Conservation (phyloP, 2,888 invertebrate species). For the Punctoribates punctum region DNA sequence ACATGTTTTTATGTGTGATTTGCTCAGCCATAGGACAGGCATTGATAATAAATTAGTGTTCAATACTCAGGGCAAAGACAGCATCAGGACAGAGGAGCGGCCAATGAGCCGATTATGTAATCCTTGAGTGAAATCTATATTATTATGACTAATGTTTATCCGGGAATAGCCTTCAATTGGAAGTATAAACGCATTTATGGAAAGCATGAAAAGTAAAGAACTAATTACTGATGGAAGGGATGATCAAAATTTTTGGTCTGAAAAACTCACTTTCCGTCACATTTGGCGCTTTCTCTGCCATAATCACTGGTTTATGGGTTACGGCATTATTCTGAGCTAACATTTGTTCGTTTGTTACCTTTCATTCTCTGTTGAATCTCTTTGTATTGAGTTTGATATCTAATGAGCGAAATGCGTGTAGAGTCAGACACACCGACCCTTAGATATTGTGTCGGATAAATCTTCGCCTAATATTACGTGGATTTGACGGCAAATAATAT, state of each 20-base stretch:
- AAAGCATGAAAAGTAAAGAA: constrained; percentile 5
- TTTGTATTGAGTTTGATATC: neutral
- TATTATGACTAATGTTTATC: constrained; percentile 24
- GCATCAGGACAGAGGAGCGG: neutral
- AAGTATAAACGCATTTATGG: neutral
- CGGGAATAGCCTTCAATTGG: constrained; percentile 30
- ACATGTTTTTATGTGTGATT: no score
- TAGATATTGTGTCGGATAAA: neutral
- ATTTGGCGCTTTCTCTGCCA: constrained; percentile 7
- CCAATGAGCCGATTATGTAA: neutral
- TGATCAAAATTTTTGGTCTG: neutral
- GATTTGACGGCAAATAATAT: neutral
- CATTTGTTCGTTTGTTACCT: constrained; percentile 4
- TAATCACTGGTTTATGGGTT: constrained; percentile 26
- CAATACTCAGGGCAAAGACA: no score
- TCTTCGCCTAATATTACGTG: neutral
- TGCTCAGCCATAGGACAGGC: no score
- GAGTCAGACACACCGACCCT: neutral
- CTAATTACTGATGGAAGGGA: constrained; percentile 7
- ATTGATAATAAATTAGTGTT: no score
- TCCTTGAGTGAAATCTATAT: constrained; percentile 7
- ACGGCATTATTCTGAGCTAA: constrained; percentile 26
- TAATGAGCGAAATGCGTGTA: constrained; percentile 36
- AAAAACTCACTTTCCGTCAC: constrained; percentile 14
- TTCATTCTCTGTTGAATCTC: neutral